Evolutionary conservation across 2,888 invertebrate species (phyloP), one percentile per base, ranked within the genome.

Genomic region (Aporophyla lueneburgensis): DNA sequence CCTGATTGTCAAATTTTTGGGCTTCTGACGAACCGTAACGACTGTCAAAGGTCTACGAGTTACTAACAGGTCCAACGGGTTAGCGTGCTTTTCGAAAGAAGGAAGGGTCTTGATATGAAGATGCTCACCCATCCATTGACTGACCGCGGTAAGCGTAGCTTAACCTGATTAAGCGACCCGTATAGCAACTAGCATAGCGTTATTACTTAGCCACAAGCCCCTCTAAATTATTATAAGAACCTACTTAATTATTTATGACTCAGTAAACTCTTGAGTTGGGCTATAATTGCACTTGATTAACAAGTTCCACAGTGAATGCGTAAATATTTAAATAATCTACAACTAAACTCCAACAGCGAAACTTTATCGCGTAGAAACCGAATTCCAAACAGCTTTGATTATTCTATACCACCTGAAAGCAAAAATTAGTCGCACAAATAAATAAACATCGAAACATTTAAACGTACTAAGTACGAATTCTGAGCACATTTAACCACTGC

Each of bases 381-480:
- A 40, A 61, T 62, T 21, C 21, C 19, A 33, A 46, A 54, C 46
- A 62, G 33, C 0, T 14, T 54, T 56, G 4, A 66, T 7, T 14
- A 56, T 33, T n/a, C 12, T 0, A 6, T 24, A 74, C 9, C 6
- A 74, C 9, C 6, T 19, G 2, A 67, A 53, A 27, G 7, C 49
- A 49, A 40, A 56, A 71, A 53, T 5, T 14, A 21, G 40, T 24
- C 5, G 61, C 5, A 54, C 51, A 24, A 59, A 71, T 56, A 66
- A 71, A 69, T 59, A 53, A 65, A 76, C 49, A 65, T 54, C 4
- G 2, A 51, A 65, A 51, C 58, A 54, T 62, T 84, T 69, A 27
- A 62, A 27, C 24, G 27, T 63, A 73, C 53, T 53, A 59, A 74
- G 69, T 62, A 63, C 27, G n/a, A 73, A 76, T 77, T 84, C 73